These are phyloP conservation scores for human (Homo sapiens) DNA, from an alignment of 2,113 vertebrate species.

Conservation along the genomic window GRCh38 chrX:104797501-104798000, in stretches of 20 bases:
- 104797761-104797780: slow-evolving; percentile 1
- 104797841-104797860: not conserved
- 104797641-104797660: not conserved
- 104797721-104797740: not conserved
- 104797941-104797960: not conserved
- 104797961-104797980: not conserved
- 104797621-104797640: not conserved
- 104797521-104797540: not conserved
- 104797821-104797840: slow-evolving; percentile 16
- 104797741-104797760: slow-evolving; percentile 39
- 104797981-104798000: not conserved
- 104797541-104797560: not conserved
- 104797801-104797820: not conserved
- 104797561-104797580: not conserved
- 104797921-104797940: not conserved
- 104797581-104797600: not conserved
- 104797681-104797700: not conserved
- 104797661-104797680: not conserved
- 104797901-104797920: not conserved
- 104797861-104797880: not conserved
- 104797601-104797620: not conserved
- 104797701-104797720: not conserved
- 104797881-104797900: not conserved
- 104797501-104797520: not conserved
- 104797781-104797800: not conserved